Conservation (phyloP, 2,797 vertebrate species). For the Melanotaenia trifasciata region DNA sequence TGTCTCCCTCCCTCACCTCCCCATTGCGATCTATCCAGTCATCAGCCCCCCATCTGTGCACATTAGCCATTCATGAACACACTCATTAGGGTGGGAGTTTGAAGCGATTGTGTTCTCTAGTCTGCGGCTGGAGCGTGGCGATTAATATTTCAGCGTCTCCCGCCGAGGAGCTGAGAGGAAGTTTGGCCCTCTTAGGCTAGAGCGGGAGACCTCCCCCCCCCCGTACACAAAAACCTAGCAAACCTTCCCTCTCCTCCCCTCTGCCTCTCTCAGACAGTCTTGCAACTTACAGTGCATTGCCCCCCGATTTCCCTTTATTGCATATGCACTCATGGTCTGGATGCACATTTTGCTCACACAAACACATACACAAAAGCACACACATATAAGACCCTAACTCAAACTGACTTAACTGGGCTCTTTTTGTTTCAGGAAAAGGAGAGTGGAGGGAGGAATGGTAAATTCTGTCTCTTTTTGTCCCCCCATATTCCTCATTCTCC, state of each 20-base stretch:
- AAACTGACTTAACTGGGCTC: constrained; percentile 83
- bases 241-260: constrained; percentile 25
- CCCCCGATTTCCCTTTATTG: constrained; percentile 64
- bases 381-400: constrained; percentile 74
- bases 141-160: constrained; percentile 88
- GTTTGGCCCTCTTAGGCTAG: constrained; percentile 77
- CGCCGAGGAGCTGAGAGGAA: constrained; percentile 83
- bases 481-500: constrained; percentile 47
- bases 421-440: constrained; percentile 79
- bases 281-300: constrained; percentile 59
- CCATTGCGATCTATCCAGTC: constrained; percentile 77
- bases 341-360: constrained; percentile 33
- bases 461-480: constrained; percentile 48
- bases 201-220: constrained; percentile 37
- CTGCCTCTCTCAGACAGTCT: constrained; percentile 45
- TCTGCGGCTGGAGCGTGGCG: constrained; percentile 80
- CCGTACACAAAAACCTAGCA: constrained; percentile 21
- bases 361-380: constrained; percentile 32
- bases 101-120: constrained; percentile 84
- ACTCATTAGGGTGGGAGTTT: constrained; percentile 85
- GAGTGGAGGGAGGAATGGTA: constrained; percentile 32
- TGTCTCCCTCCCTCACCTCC: constrained; percentile 54
- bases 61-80: constrained; percentile 86
- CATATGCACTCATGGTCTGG: constrained; percentile 45
- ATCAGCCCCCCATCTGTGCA: constrained; percentile 82